These are phyloP conservation scores for Philaenus spumarius DNA, from an alignment of 1,140 invertebrate genomes.

Conservation along the genomic window DNA sequence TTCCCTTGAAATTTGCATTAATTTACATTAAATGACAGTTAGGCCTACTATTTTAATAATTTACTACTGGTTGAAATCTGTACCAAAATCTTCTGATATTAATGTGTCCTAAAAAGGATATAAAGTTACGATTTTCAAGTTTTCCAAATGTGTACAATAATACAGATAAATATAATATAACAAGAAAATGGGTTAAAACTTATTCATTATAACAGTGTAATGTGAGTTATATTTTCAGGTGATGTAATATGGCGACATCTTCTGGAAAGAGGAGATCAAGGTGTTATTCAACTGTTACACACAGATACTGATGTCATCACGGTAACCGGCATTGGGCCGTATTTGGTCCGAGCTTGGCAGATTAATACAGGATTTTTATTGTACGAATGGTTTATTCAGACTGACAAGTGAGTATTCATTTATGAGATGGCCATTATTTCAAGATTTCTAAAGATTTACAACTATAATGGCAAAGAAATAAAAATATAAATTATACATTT, in stretches of 20 bases:
- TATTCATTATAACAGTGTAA: neutral
- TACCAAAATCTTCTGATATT: too few relatives aligned
- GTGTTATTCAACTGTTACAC: conserved; percentile 48
- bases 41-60: too few relatives aligned
- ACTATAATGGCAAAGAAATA: too few relatives aligned
- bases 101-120: too few relatives aligned
- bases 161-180: neutral
- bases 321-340: conserved; percentile 60
- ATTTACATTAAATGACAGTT: too few relatives aligned
- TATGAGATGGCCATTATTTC: too few relatives aligned
- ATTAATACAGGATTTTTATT: conserved; percentile 53
- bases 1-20: too few relatives aligned
- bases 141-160: too few relatives aligned
- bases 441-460: too few relatives aligned
- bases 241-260: conserved; percentile 76
- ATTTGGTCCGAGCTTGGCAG: conserved; percentile 65
- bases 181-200: neutral
- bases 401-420: conserved; percentile 9
- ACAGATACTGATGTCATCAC: conserved; percentile 57
- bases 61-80: too few relatives aligned
- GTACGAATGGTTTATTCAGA: conserved; percentile 42
- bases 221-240: conserved; percentile 42
- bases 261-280: conserved; percentile 55
- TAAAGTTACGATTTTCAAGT: too few relatives aligned
- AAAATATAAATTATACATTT: too few relatives aligned